Evolutionary conservation across 2,113 vertebrate genomes (phyloP), one percentile per base, ranked within the genome.

Genomic region (Pycnonotus jocosus): DNA sequence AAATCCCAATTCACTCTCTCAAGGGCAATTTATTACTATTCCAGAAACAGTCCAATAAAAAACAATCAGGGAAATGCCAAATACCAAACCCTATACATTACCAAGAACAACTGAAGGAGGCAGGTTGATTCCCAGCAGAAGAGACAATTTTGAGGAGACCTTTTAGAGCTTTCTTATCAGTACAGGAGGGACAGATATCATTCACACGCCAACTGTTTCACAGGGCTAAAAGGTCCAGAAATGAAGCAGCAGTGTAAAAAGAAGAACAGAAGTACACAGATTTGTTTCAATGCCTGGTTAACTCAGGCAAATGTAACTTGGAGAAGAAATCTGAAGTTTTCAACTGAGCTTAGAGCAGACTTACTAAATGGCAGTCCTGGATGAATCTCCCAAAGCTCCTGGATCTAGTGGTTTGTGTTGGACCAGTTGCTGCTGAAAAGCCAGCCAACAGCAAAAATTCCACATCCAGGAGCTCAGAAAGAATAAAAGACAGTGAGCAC

Each of bases 191-290:
- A 85, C 50, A 88, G 88, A 92, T 73, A 89, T 70, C 20, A 1
- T 92, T 95, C 93, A 76, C 88, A 96, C 20, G 0, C 96, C 90
- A 96, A 91, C 92, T 94, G 93, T 91, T 96, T 96, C 95, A 91
- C 92, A 87, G 78, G 80, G 84, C 65, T 84, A 93, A 97, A 79
- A 81, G 92, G 89, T 87, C 61, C 64, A 90, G 85, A 90, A 91
- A 91, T 3, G 33, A 90, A 82, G 71, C 18, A 85, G 35, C 74
- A 82, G 85, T 47, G 54, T 77, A 83, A 92, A 85, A 87, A 82
- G 60, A 86, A 90, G 61, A 93, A 90, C 20, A 95, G 57, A 89
- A 93, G 45, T 68, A 92, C 83, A 88, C 56, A 95, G 73, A 91
- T 81, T 73, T 88, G 56, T 56, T 92, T 91, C 38, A 42, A 66